Percentiles rank a stretch among this genome's conserved stretches.
Conservation (phyloP, 2,113 vertebrate genomes). For the Rhadina sibilatrix region DNA sequence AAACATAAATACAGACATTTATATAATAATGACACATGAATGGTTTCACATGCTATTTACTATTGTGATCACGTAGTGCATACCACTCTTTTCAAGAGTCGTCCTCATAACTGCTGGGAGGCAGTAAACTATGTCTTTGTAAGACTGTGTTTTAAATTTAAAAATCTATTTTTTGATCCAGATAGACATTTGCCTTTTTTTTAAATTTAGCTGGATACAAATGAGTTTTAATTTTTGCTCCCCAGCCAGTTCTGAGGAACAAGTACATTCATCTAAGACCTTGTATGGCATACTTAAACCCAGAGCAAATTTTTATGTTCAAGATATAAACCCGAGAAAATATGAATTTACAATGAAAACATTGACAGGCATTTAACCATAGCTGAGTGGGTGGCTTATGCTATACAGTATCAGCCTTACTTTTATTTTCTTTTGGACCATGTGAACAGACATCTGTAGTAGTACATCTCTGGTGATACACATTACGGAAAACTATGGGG, state of each 20-base stretch:
- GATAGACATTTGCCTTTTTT: not conserved
- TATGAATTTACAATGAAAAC: conserved; percentile 29
- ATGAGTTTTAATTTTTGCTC: not conserved
- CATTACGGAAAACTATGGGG: not conserved
- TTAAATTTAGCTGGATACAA: not conserved
- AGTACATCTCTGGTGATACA: not conserved
- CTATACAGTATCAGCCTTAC: not conserved
- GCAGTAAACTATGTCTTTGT: not conserved
- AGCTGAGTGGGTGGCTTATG: not conserved
- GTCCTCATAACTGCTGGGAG: not conserved
- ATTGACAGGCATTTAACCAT: not conserved
- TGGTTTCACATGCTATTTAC: not conserved
- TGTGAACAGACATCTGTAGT: not conserved
- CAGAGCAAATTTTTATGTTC: not conserved
- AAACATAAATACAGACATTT: not conserved
- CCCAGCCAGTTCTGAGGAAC: not conserved
- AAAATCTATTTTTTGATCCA: not conserved
- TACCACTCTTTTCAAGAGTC: not conserved
- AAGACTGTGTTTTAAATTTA: not conserved
- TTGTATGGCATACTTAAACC: not conserved
- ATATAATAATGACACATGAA: not conserved
- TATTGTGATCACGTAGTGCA: not conserved
- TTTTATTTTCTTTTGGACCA: conserved; percentile 24
- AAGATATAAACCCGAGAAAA: conserved; percentile 20
- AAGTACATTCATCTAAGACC: not conserved